Percentiles rank a stretch among this genome's conserved stretches.
These are phyloP conservation scores for Neosalanx taihuensis DNA, from an alignment of 2,797 vertebrate species.

Conservation along the genomic window DNA sequence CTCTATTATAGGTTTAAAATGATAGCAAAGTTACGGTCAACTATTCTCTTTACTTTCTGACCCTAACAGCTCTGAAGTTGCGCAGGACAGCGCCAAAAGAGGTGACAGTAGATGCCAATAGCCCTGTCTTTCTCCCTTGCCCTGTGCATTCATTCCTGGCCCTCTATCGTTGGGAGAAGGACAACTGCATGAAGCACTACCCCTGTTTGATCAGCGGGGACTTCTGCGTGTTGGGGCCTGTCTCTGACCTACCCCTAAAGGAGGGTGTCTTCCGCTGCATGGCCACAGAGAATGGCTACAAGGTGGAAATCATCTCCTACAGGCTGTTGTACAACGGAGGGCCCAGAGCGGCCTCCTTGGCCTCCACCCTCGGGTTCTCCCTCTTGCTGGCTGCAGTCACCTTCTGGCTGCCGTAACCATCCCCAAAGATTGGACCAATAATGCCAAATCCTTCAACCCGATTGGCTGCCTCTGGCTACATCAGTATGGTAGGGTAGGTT, in stretches of 20 bases:
- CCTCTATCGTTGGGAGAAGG: conserved; percentile 80
- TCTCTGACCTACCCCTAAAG: conserved; percentile 67
- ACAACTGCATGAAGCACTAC: conserved; percentile 72
- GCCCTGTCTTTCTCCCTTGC: conserved; percentile 76
- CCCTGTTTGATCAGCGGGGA: conserved; percentile 77
- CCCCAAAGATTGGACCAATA: conserved; percentile 51
- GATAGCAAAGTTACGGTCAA: background rate
- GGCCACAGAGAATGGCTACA: conserved; percentile 75
- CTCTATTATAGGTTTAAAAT: background rate
- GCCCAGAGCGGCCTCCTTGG: conserved; percentile 59
- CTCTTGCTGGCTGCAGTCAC: conserved; percentile 65
- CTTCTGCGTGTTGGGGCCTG: conserved; percentile 76
- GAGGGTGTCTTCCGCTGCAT: conserved; percentile 81
- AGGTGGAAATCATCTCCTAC: conserved; percentile 79
- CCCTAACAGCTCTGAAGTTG: conserved; percentile 63
- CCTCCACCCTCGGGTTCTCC: conserved; percentile 65
- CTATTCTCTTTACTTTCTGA: conserved; percentile 1
- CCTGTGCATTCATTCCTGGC: conserved; percentile 80
- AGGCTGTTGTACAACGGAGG: conserved; percentile 70
- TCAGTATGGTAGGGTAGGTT: conserved; percentile 62
- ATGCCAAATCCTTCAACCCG: conserved; percentile 55
- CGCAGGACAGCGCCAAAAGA: conserved; percentile 71
- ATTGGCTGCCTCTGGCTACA: conserved; percentile 52
- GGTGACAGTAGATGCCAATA: conserved; percentile 69
- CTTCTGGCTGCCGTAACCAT: conserved; percentile 76